Evolutionary conservation across 2,797 vertebrate species (phyloP), one percentile per base, ranked within the genome.

Genomic region (Acipenser ruthenus): DNA sequence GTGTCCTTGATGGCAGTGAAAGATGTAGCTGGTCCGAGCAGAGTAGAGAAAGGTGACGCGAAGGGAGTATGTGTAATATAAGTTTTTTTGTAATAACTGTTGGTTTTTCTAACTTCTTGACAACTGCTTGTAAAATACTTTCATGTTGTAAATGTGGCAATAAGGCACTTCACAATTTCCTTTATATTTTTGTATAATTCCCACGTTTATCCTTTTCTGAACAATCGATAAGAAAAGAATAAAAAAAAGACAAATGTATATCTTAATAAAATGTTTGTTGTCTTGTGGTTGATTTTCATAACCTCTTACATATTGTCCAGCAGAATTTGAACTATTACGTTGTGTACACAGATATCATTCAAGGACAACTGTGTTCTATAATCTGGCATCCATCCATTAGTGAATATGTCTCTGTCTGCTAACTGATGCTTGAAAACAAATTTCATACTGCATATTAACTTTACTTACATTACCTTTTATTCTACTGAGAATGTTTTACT

Each of bases 61-160:
- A 68, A 63, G 68, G 68, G 70, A 70, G 62, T 70, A 66, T 15
- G 56, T 73, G 75, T 77, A 68, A 66, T 79, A 73, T 73, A 75
- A 80, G 77, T 75, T 72, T 63, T 65, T 71, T 69, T 75, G 37
- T 58, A 37, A 51, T 64, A 53, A 49, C 10, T 6, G 48, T 37
- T 68, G 70, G 75, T 79, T 78, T 77, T 82, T 37, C 81, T 78
- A 86, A 90, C 83, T 80, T 81, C 86, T 86, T 75, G 66, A 80
- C 74, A 86, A 87, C 83, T 87, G 84, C 84, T 84, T 93, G 88
- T 92, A 86, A 89, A 82, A 89, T 89, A 89, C 85, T 87, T 80
- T 90, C 79, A 81, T 89, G 81, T 90, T 94, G 92, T 95, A 93
- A 91, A 94, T 94, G 88, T 93, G 89, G 89, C 85, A 87, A 85